Evolutionary conservation across 2,113 vertebrate species (phyloP), one percentile per base, ranked within the genome.

Genomic region (Caloenas nicobarica): DNA sequence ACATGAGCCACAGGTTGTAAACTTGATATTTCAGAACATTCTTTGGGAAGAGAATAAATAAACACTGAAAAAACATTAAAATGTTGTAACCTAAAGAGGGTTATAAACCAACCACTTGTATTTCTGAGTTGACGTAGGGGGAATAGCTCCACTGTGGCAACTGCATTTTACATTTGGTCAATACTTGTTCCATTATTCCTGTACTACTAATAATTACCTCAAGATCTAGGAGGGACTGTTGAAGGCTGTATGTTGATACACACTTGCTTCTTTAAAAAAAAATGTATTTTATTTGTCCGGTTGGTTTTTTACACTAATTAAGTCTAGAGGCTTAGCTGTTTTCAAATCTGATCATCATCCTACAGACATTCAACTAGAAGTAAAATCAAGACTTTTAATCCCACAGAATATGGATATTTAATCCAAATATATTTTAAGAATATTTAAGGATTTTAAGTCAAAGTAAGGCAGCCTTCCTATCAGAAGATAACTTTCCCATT

Each of bases 1-100:
- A 79, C 73, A 94, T 91, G 84, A 95, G 95, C 91, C 88, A 96
- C 95, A 96, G 96, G 92, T 96, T 95, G 86, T 97, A 96, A 97
- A 97, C 93, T 94, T 7, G 14, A 17, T 95, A 97, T 96, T 96
- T 95, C 83, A 91, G 96, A 91, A 96, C 95, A 94, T 97, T 96
- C 88, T 96, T 95, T 64, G 86, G 91, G 90, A 96, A 94, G 88
- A 97, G 93, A 92, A 89, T 97, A 96, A 96, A 96, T 95, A 96
- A 97, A 96, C 91, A 95, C 92, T 73, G 70, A 79, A 92, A 91
- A 93, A 95, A 96, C 0, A 0, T 95, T 95, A 97, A 96, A 96
- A 96, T 85, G 88, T 33, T 95, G 91, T 95, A 96, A 96, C 93
- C 92, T 93, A 62, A 91, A 96, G 95, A 95, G 92, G 83, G 86